Conservation (phyloP, 2,797 vertebrate species). For the Galaxias olidus region DNA sequence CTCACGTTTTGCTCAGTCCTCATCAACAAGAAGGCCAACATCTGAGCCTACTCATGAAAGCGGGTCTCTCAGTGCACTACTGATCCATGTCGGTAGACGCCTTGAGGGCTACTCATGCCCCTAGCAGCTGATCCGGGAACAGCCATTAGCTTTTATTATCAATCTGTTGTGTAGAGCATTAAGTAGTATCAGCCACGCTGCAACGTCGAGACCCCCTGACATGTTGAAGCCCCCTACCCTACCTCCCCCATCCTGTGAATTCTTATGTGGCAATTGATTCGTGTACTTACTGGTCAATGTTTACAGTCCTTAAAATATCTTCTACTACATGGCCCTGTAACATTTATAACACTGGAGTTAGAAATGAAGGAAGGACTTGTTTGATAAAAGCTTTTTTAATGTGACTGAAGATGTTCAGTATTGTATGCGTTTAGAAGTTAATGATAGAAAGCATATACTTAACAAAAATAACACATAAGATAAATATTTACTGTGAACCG, state of each 20-base stretch:
- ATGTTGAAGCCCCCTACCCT: constrained; percentile 15
- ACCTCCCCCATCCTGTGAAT: constrained; percentile 30
- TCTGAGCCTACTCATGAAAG: constrained; percentile 67
- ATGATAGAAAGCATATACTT: constrained; percentile 1
- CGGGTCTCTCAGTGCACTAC: constrained; percentile 46
- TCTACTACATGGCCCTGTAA: too few relatives aligned
- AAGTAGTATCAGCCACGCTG: background rate
- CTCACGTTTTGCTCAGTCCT: constrained; percentile 92
- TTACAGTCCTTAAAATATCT: constrained; percentile 62
- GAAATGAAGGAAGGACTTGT: constrained; percentile 14
- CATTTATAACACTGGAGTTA: constrained; percentile 16
- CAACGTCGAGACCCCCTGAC: constrained; percentile 10
- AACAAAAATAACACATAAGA: constrained; percentile 3
- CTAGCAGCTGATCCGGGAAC: background rate
- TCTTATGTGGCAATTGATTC: constrained; percentile 65
- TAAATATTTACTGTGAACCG: constrained; percentile 3
- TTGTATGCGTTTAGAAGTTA: constrained; percentile 3
- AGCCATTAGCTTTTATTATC: background rate
- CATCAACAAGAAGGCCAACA: constrained; percentile 85
- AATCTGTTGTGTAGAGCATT: background rate
- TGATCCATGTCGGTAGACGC: too few relatives aligned
- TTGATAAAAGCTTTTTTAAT: constrained; percentile 2
- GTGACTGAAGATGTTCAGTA: background rate
- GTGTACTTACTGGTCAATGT: constrained; percentile 73
- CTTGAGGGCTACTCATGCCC: background rate